Conservation (phyloP, 2,113 vertebrate genomes). For the Paramormyrops kingsleyae region DNA sequence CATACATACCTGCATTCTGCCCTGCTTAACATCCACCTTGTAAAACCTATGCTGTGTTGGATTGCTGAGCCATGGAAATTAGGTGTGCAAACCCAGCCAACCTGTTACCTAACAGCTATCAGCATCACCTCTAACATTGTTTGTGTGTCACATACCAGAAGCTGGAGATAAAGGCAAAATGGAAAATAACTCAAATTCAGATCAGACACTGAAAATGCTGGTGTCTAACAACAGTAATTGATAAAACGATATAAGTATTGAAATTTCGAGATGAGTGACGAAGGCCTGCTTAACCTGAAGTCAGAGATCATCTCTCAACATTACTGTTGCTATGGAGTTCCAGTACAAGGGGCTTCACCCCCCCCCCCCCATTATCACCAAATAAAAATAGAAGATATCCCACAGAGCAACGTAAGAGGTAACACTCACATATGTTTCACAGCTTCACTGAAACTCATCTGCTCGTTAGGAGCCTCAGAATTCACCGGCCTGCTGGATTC, state of each 20-base stretch:
- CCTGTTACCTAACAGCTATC: too few species aligned
- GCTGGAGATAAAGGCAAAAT: too few species aligned
- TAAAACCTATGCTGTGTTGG: too few species aligned
- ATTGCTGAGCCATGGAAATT: too few species aligned
- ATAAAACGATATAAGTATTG: too few species aligned
- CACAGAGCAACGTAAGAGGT: neutral
- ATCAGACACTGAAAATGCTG: too few species aligned
- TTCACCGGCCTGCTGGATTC: neutral
- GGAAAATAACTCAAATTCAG: too few species aligned
- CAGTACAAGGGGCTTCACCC: neutral
- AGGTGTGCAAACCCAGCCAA: too few species aligned
- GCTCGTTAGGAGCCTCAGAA: neutral
- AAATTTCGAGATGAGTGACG: neutral
- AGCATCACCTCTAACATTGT: neutral
- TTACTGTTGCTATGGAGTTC: neutral
- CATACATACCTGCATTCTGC: too few species aligned
- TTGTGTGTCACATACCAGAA: conserved; percentile 17
- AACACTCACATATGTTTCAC: neutral
- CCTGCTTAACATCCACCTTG: too few species aligned
- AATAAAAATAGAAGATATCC: neutral
- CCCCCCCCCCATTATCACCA: neutral
- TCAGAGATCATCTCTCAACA: neutral
- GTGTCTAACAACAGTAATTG: too few species aligned
- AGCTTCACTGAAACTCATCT: neutral
- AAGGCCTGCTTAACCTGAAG: neutral